A percentile compares a stretch with the other conserved stretches of the same genome.
These are phyloP conservation scores for Trachurus trachurus DNA, from an alignment of 2,797 vertebrate species.

Conservation along the genomic window DNA sequence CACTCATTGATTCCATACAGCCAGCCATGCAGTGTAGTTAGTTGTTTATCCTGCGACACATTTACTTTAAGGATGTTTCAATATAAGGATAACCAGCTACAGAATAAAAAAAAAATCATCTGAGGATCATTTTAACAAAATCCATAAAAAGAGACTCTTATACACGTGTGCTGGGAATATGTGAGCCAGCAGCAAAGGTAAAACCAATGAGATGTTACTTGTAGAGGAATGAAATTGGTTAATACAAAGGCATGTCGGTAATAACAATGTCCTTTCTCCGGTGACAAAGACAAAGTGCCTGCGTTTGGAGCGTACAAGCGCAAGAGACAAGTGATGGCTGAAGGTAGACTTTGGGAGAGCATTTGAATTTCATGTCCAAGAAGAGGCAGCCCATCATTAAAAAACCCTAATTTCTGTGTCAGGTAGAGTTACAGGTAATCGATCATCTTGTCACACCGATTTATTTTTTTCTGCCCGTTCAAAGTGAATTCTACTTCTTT, in stretches of 20 bases:
- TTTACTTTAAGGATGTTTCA: slow-evolving; percentile 16
- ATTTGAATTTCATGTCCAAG: slow-evolving; percentile 96
- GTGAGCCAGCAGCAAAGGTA: slow-evolving; percentile 86
- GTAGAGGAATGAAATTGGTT: slow-evolving; percentile 94
- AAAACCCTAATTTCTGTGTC: slow-evolving; percentile 95
- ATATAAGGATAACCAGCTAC: slow-evolving; percentile 16
- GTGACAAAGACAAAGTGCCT: slow-evolving; percentile 98
- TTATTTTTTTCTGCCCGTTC: slow-evolving; percentile 87
- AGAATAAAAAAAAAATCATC: background rate
- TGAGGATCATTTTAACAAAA: slow-evolving; percentile 19
- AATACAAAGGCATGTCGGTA: slow-evolving; percentile 96
- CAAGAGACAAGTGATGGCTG: slow-evolving; percentile 91
- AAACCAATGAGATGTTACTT: slow-evolving; percentile 93
- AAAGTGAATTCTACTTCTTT: slow-evolving; percentile 90
- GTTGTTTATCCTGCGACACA: slow-evolving; percentile 55
- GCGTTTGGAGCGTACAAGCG: slow-evolving; percentile 91
- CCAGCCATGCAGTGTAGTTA: slow-evolving; percentile 59
- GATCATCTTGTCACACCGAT: slow-evolving; percentile 93
- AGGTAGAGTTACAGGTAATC: slow-evolving; percentile 96
- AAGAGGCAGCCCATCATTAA: slow-evolving; percentile 95
- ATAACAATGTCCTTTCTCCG: slow-evolving; percentile 95
- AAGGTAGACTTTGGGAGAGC: slow-evolving; percentile 93
- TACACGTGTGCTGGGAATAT: slow-evolving; percentile 38
- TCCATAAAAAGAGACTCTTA: background rate
- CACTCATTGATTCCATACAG: slow-evolving; percentile 67